A percentile compares a stretch with the other conserved stretches of the same genome.
phyloP scores from a whole-genome alignment of 2,113 vertebrate genomes.

The Apteryx mantelli region DNA sequence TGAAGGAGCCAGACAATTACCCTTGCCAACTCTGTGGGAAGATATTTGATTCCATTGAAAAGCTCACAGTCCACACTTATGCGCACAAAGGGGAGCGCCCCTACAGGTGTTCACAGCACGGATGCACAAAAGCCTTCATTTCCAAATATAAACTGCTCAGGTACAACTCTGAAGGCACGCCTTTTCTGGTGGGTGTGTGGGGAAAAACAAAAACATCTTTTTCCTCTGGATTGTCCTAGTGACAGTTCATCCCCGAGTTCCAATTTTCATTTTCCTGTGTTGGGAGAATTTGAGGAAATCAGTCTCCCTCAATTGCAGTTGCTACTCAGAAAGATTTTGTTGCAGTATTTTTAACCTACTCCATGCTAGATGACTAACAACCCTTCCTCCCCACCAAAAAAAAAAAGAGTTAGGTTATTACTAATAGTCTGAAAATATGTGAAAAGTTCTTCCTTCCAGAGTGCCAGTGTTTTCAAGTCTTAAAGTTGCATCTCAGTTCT shows the following conservation, averaged over 20 bases:
- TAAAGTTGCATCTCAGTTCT: background rate
- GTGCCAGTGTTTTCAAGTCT: background rate
- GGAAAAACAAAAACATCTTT: background rate
- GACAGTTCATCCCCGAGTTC: background rate
- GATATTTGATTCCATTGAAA: conserved; percentile 76
- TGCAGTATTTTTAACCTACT: background rate
- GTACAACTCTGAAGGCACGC: conserved; percentile 53
- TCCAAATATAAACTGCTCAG: conserved; percentile 84
- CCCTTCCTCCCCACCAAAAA: fast-evolving
- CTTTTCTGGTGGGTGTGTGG: background rate
- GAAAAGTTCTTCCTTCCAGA: background rate
- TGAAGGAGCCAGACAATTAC: conserved; percentile 63
- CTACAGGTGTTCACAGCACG: conserved; percentile 77
- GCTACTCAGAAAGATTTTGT: background rate
- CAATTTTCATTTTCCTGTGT: background rate
- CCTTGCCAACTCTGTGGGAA: conserved; percentile 77
- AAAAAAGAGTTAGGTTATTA: background rate
- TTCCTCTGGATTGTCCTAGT: background rate
- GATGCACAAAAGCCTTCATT: conserved; percentile 82
- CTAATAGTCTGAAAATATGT: background rate
- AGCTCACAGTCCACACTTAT: conserved; percentile 74
- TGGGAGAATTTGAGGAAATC: background rate
- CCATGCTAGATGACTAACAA: background rate
- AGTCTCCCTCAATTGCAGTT: background rate
- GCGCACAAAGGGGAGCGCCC: conserved; percentile 78